Percentiles rank a stretch among this genome's conserved stretches.
These are phyloP conservation scores for Ceyx margarethae DNA, from an alignment of 2,113 vertebrate genomes.

Conservation along the genomic window DNA sequence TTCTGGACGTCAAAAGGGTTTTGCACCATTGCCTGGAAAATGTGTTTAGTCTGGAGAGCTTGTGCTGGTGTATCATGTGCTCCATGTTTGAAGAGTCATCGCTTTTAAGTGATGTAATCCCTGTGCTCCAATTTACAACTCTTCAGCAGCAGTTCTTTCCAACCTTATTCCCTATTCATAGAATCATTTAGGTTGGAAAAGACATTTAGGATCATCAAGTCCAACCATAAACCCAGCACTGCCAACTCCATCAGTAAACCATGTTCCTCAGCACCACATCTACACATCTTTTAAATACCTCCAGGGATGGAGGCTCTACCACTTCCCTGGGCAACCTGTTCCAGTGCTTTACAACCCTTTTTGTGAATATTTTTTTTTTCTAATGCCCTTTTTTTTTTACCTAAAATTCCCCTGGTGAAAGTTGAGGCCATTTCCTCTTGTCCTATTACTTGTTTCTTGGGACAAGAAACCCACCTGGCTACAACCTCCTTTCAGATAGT, in stretches of 20 bases:
- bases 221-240: background rate
- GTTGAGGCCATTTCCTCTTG: background rate
- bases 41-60: background rate
- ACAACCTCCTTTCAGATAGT: background rate
- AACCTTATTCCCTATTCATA: background rate
- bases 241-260: background rate
- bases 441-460: background rate
- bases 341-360: background rate
- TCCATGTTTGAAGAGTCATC: background rate
- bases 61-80: background rate
- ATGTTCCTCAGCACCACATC: background rate
- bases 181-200: background rate
- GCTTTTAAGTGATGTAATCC: background rate
- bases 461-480: background rate
- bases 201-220: background rate
- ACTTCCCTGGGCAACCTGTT: background rate
- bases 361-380: background rate
- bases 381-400: background rate
- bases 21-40: background rate
- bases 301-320: accelerated
- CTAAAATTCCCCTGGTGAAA: background rate
- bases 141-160: background rate
- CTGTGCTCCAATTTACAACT: background rate
- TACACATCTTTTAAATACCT: background rate
- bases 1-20: background rate